These are phyloP conservation scores for Pteropus alecto DNA, from an alignment of 2,113 vertebrate genomes.

Conservation along the genomic window DNA sequence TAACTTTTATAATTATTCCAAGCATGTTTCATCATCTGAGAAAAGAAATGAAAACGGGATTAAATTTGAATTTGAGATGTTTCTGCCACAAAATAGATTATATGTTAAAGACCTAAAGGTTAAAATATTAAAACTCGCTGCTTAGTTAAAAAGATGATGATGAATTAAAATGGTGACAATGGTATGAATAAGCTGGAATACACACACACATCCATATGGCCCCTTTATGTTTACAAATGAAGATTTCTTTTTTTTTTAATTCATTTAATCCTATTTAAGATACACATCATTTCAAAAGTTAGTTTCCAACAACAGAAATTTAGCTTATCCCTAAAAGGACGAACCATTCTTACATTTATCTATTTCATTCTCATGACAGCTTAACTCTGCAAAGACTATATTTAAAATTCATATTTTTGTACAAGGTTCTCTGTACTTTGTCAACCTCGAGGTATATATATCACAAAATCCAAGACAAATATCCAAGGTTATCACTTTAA, in stretches of 20 bases:
- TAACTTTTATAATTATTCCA: conserved; percentile 97
- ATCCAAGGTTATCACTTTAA: conserved; percentile 33
- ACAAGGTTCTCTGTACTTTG: conserved; percentile 20
- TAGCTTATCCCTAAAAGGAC: not conserved
- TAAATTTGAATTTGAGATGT: conserved; percentile 57
- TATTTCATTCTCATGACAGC: conserved; percentile 21
- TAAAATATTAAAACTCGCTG: conserved; percentile 41
- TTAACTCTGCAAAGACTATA: conserved; percentile 15
- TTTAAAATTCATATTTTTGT: conserved; percentile 29
- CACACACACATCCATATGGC: not conserved
- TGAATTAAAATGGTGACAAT: not conserved
- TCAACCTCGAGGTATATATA: not conserved
- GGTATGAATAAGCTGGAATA: not conserved
- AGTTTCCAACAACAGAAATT: conserved; percentile 19
- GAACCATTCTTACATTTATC: conserved; percentile 38
- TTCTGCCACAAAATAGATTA: conserved; percentile 20
- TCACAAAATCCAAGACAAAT: not conserved
- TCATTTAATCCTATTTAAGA: not conserved
- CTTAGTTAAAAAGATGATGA: conserved; percentile 43
- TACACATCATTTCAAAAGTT: not conserved
- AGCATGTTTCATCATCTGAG: conserved; percentile 98
- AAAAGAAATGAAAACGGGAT: conserved; percentile 77
- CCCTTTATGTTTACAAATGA: not conserved
- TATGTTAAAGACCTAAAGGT: conserved; percentile 48
- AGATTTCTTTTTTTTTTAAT: not conserved